Evolutionary conservation across 2,113 vertebrate species (phyloP).

Genomic region (Pithys albifrons): DNA sequence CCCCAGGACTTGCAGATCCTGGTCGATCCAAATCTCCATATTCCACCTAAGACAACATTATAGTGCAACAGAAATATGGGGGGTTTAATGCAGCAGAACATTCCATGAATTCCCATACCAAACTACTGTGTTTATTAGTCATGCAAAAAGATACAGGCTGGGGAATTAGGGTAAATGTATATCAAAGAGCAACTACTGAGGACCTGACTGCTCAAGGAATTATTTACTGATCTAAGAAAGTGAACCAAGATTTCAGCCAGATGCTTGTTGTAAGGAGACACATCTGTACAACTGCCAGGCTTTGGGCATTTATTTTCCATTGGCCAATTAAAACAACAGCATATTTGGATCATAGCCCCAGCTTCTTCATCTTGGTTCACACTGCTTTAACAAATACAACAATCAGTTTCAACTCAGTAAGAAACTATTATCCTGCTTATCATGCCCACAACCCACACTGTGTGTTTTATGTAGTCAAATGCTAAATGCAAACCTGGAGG

Average conservation of each 20-base stretch:
- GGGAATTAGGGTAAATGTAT: background rate
- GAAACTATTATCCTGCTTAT: background rate
- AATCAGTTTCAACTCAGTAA: background rate
- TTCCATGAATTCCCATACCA: background rate
- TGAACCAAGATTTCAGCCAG: background rate
- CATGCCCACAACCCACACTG: background rate
- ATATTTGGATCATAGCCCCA: background rate
- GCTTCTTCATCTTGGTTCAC: background rate
- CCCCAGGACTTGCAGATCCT: constrained; percentile 66
- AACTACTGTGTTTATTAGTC: background rate
- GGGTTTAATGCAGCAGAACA: background rate
- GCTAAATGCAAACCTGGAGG: background rate
- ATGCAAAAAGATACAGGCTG: background rate
- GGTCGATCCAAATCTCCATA: constrained; percentile 83
- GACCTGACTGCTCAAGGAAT: background rate
- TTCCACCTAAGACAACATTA: constrained; percentile 75
- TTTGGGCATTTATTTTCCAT: background rate
- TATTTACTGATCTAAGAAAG: background rate
- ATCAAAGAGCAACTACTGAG: background rate
- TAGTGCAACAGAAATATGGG: background rate
- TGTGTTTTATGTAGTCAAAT: background rate
- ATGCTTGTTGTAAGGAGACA: background rate
- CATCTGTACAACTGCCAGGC: background rate
- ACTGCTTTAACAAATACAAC: background rate
- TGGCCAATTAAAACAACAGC: background rate